phyloP scores from a whole-genome alignment of 2,113 vertebrate genomes.

The Calidris pugnax region DNA sequence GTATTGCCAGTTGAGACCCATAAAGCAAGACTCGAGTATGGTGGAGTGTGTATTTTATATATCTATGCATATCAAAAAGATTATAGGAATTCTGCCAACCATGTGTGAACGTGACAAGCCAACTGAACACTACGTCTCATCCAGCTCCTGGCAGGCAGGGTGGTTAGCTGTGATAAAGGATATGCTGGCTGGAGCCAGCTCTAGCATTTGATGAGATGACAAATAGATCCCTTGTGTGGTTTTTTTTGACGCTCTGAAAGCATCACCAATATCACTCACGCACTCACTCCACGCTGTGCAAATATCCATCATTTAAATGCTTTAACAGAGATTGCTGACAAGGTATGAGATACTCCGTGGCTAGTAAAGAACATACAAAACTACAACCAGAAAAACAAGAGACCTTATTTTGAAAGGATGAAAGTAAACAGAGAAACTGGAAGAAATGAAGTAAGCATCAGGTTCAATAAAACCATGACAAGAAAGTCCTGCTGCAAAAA shows the following conservation, averaged over 20 bases:
- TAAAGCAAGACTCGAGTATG: neutral
- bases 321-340: conserved; percentile 53
- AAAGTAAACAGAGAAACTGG: conserved; percentile 51
- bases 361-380: neutral
- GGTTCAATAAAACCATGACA: conserved; percentile 33
- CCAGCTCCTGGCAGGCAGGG: neutral
- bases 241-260: neutral
- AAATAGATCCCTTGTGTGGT: neutral
- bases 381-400: neutral
- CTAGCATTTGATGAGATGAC: conserved; percentile 5
- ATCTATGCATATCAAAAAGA: neutral
- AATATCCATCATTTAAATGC: conserved; percentile 36
- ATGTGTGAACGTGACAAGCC: neutral
- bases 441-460: conserved; percentile 53
- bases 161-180: neutral
- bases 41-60: neutral
- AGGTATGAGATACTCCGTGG: neutral
- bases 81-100: neutral
- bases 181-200: conserved; percentile 9
- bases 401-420: conserved; percentile 43
- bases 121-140: neutral
- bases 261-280: conserved; percentile 19
- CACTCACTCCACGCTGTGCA: conserved; percentile 35
- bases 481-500: conserved; percentile 7
- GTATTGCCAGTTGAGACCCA: neutral